Percentiles rank a stretch among this genome's conserved stretches.
Conservation (phyloP, 1,140 invertebrate species). For the Anastrepha ludens region DNA sequence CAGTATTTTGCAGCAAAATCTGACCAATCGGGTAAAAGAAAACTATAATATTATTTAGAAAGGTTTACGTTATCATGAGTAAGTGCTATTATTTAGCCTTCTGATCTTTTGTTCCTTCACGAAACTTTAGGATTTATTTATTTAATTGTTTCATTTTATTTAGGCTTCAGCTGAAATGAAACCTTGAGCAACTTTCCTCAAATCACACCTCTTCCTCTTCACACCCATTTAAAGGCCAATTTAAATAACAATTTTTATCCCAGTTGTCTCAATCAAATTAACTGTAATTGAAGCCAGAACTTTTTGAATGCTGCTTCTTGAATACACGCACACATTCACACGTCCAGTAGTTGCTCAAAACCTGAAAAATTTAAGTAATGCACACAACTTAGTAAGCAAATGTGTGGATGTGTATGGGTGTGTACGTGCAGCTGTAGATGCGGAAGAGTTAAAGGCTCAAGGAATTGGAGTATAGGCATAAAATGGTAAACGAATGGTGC, state of each 20-base stretch:
- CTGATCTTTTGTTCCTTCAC: no score
- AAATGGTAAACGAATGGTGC: background rate
- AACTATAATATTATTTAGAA: no score
- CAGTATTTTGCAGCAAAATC: no score
- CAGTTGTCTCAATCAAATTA: background rate
- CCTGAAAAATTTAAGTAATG: background rate
- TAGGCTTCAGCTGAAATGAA: no score
- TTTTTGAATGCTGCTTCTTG: background rate
- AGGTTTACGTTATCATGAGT: no score
- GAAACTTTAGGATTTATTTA: no score
- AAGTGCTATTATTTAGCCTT: no score
- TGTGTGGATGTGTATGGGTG: background rate
- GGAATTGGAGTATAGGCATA: conserved; percentile 9
- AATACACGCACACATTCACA: background rate
- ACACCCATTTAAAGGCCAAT: background rate
- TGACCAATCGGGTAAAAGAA: no score
- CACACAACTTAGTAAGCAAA: background rate
- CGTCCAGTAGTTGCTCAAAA: background rate
- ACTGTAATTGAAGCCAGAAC: background rate
- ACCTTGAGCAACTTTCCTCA: no score
- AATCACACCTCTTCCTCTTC: no score
- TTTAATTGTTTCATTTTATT: no score
- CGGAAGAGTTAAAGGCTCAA: background rate
- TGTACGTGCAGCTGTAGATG: background rate
- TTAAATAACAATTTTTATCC: background rate